Base-by-base conservation (phyloP, 2,113 vertebrate species). In the Saccopteryx leptura region DNA sequence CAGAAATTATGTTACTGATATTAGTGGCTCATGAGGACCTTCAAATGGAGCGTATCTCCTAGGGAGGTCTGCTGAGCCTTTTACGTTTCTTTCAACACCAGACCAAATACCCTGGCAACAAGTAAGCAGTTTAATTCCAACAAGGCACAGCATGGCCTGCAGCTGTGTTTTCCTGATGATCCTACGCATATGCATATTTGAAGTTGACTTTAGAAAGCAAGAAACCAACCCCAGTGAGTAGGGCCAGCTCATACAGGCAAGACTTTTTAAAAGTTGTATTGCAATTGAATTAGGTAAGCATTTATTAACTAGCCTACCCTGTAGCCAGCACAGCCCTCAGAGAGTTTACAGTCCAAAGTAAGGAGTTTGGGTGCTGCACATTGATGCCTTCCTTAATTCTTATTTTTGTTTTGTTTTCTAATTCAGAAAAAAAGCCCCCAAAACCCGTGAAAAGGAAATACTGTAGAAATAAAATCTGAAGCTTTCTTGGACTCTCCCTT, bases 181-280 rank as follows among this genome's bases (percentile, higher is more conserved):
- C 63, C 46, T 48, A 2, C 28, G 56, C 52, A 63, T 87, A 90
- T 71, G 56, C 52, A 63, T 87, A 90, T 71, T 14, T 94, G 33
- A 79, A 76, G 39, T 74, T 80, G 50, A 65, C 39, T 78, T 94
- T 33, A 69, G 91, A 86, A 88, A 95, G 48, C 48, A 71, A 65
- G 46, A 86, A 92, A 65, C 28, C 50, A 56, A 52, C 50, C n/a
- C n/a, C 33, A 76, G 19, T 76, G 61, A 94, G 72, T 10, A 88
- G 52, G 10, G 9, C 13, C 58, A 92, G 61, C 15, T 87, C 54
- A 63, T 33, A 52, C 26, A 56, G 26, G 19, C 23, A 88, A 75
- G 92, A 33, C 66, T 65, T 92, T 66, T 52, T 50, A 52, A 78
- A 90, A 95, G 63, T 88, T 80, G 15, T 31, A 48, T 26, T 81